Percentiles rank a stretch among this genome's conserved stretches.
These are phyloP conservation scores for Euspilapteryx auroguttella DNA, from an alignment of 2,888 invertebrate genomes.

Conservation along the genomic window DNA sequence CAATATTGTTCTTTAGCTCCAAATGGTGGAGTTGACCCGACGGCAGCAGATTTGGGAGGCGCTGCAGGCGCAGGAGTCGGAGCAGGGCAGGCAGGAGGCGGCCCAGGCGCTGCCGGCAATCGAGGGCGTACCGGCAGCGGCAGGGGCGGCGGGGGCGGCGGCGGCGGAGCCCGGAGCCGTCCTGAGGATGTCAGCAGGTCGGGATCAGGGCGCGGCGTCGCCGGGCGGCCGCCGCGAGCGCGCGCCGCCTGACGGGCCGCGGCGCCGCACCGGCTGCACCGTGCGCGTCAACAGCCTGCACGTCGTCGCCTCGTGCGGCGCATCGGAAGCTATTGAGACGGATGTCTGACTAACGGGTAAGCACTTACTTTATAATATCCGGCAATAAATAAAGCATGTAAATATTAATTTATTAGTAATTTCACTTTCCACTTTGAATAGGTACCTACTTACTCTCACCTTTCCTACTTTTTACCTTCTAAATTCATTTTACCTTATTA, in stretches of 20 bases:
- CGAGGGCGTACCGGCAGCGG: conserved; percentile 7
- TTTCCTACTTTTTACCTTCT: no score
- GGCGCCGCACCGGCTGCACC: conserved; percentile 34
- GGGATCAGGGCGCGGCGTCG: no score
- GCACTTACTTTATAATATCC: no score
- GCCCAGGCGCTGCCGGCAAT: conserved; percentile 4
- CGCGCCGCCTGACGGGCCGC: conserved; percentile 10
- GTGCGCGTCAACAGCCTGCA: conserved; percentile 48
- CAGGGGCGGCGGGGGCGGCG: conserved; percentile 11
- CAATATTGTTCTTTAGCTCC: conserved; percentile 2
- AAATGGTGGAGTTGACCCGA: conserved; percentile 12
- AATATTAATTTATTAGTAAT: no score
- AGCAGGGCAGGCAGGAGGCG: conserved; percentile 8
- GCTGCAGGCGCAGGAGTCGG: conserved; percentile 10
- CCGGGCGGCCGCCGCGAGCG: no score
- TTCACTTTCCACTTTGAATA: no score
- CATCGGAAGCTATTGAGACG: conserved; percentile 90
- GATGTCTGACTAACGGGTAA: conserved; percentile 94
- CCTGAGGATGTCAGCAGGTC: no score
- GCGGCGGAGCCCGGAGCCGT: conserved; percentile 11
- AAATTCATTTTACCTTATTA: no score
- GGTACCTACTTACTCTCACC: no score
- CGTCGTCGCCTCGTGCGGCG: conserved; percentile 57
- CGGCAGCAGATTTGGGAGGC: conserved; percentile 24
- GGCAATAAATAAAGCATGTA: no score